Conservation (phyloP, 1,140 invertebrate species). For the Cryptotermes secundus region DNA sequence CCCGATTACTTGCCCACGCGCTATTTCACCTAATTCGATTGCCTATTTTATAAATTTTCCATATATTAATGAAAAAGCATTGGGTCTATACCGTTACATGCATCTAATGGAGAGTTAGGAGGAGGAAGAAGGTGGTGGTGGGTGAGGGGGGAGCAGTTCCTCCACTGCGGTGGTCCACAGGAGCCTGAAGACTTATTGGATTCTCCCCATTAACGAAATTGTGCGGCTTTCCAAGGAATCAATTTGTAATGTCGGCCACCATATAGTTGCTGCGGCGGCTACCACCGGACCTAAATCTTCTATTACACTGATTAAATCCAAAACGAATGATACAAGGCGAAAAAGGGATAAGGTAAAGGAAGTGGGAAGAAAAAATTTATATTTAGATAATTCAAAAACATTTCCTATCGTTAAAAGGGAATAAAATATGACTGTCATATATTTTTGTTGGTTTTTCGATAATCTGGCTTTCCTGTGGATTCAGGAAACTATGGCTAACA, state of each 20-base stretch:
- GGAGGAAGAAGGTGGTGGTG: neutral
- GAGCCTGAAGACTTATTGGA: slow-evolving; percentile 26
- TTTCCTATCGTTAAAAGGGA: slow-evolving; percentile 18
- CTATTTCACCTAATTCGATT: slow-evolving; percentile 33
- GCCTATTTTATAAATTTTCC: slow-evolving; percentile 36
- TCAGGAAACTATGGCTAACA: neutral
- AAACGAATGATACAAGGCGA: slow-evolving; percentile 31
- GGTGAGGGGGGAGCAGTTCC: slow-evolving; percentile 5
- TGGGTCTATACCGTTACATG: slow-evolving; percentile 22
- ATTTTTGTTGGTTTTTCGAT: slow-evolving; percentile 24
- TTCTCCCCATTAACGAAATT: slow-evolving; percentile 35
- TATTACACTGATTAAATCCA: slow-evolving; percentile 36
- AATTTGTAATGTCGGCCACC: slow-evolving; percentile 29
- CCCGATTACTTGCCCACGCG: slow-evolving; percentile 23
- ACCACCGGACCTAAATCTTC: slow-evolving; percentile 30
- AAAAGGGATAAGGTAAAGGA: neutral
- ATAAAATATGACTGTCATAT: slow-evolving; percentile 26
- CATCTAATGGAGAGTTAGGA: slow-evolving; percentile 23
- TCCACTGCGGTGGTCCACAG: slow-evolving; percentile 26
- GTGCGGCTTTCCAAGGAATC: slow-evolving; percentile 31
- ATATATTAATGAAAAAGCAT: slow-evolving; percentile 36
- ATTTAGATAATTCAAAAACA: slow-evolving; percentile 28
- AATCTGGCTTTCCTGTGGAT: slow-evolving; percentile 11
- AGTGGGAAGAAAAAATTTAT: neutral
- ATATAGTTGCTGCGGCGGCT: neutral